These are phyloP conservation scores for Siphamia tubifer DNA, from an alignment of 2,113 vertebrate genomes.

Conservation along the genomic window DNA sequence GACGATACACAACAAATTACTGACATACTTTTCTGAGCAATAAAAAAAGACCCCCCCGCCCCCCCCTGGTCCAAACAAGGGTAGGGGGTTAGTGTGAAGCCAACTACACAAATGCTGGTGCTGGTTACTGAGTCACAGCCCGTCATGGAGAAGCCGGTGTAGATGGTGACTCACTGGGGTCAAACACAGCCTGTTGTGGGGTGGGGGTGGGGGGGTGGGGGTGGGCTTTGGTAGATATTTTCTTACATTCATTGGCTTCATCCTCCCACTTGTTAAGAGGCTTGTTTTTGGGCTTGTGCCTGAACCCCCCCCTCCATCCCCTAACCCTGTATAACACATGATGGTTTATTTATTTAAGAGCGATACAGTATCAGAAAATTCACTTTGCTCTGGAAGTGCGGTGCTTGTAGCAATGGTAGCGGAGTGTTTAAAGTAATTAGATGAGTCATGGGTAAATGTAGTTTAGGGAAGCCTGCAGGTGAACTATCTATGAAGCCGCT, in stretches of 20 bases:
- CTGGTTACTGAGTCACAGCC: slow-evolving; percentile 44
- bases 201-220: too few species aligned
- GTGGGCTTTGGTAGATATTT: slow-evolving; percentile 31
- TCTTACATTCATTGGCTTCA: slow-evolving; percentile 5
- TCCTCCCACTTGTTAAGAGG: slow-evolving; percentile 40
- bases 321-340: slow-evolving; percentile 27
- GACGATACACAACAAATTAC: too few species aligned
- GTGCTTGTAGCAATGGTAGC: neutral
- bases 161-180: slow-evolving; percentile 68
- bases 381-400: neutral
- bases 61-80: neutral
- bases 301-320: slow-evolving; percentile 1
- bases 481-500: neutral
- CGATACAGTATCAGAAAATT: slow-evolving; percentile 4
- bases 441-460: slow-evolving; percentile 27
- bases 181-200: slow-evolving; percentile 60
- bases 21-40: neutral
- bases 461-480: slow-evolving; percentile 17
- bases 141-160: slow-evolving; percentile 26
- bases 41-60: too few species aligned
- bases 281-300: slow-evolving; percentile 2
- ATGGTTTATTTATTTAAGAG: slow-evolving; percentile 30
- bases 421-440: slow-evolving; percentile 5
- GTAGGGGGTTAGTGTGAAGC: neutral
- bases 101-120: slow-evolving; percentile 13